Evolutionary conservation across 2,797 vertebrate genomes (phyloP).

Genomic region (Picus viridis): DNA sequence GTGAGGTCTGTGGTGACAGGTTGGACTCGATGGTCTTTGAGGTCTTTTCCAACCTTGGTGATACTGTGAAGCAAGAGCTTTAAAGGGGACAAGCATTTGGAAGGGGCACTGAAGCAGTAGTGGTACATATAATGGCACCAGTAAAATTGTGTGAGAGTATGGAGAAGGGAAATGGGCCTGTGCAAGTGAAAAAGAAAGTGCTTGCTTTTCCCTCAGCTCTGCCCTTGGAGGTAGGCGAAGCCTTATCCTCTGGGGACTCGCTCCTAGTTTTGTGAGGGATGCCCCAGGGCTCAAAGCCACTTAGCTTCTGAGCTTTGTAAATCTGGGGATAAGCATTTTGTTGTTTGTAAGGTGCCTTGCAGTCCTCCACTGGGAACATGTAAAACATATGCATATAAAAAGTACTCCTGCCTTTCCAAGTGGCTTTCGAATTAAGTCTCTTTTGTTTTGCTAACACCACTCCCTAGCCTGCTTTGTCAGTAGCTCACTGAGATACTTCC

Average conservation of each 20-base stretch:
- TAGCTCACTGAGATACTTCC: slow-evolving; percentile 42
- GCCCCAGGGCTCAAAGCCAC: neutral
- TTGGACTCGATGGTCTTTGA: too few relatives aligned
- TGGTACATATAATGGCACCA: fast-evolving
- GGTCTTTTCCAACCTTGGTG: too few relatives aligned
- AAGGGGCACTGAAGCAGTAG: neutral
- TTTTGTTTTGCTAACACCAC: neutral
- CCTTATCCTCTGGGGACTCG: fast-evolving
- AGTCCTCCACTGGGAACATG: neutral
- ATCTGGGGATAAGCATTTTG: neutral
- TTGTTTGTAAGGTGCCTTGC: slow-evolving; percentile 11
- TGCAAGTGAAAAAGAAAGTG: neutral
- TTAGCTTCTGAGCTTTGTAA: neutral
- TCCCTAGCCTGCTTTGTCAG: slow-evolving; percentile 59
- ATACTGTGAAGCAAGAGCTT: neutral
- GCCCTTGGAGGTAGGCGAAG: neutral
- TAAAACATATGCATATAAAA: neutral
- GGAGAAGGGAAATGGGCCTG: neutral
- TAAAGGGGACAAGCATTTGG: neutral
- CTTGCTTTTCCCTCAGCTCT: neutral
- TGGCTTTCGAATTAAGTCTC: neutral
- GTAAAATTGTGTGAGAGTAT: neutral
- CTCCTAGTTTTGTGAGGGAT: neutral
- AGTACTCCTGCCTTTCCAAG: neutral
- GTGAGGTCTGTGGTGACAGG: too few relatives aligned